Percentiles rank a stretch among this genome's conserved stretches.
These are phyloP conservation scores for Allobates femoralis DNA, from an alignment of 2,797 vertebrate genomes.

Conservation along the genomic window DNA sequence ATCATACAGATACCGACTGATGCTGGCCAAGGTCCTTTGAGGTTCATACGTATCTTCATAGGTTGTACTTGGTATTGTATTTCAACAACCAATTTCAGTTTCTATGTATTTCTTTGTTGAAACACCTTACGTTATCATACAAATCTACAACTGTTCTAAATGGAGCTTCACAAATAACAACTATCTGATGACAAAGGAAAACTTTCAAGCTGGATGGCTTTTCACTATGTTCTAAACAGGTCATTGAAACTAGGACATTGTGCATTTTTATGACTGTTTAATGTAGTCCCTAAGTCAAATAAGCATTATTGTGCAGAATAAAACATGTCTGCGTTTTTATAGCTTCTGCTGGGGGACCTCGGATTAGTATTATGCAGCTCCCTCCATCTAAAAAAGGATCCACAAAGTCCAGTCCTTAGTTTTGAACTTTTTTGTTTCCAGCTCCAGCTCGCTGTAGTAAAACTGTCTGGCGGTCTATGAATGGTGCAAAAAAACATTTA, in stretches of 20 bases:
- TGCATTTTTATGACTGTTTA: constrained; percentile 64
- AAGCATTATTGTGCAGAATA: constrained; percentile 62
- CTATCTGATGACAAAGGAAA: constrained; percentile 39
- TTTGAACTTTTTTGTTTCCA: constrained; percentile 18
- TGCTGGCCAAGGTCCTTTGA: no score
- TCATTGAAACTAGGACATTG: constrained; percentile 51
- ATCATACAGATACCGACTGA: no score
- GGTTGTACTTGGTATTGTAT: no score
- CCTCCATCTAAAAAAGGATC: constrained; percentile 3
- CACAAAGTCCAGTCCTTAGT: constrained; percentile 25
- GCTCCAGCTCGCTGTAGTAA: constrained; percentile 35
- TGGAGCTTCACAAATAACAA: constrained; percentile 1
- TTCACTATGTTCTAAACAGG: constrained; percentile 48
- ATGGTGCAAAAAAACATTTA: constrained; percentile 60
- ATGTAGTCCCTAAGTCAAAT: constrained; percentile 63
- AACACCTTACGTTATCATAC: background rate
- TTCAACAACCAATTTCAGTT: background rate
- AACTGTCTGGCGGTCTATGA: constrained; percentile 49
- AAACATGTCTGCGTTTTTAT: constrained; percentile 61
- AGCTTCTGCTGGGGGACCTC: constrained; percentile 41
- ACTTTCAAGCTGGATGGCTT: constrained; percentile 44
- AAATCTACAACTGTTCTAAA: background rate
- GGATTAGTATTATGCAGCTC: constrained; percentile 28
- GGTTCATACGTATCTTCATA: no score
- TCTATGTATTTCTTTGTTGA: background rate